A percentile compares a stretch with the other conserved stretches of the same genome.
phyloP scores from a whole-genome alignment of 2,888 invertebrate species.

The Sericinus montela region DNA sequence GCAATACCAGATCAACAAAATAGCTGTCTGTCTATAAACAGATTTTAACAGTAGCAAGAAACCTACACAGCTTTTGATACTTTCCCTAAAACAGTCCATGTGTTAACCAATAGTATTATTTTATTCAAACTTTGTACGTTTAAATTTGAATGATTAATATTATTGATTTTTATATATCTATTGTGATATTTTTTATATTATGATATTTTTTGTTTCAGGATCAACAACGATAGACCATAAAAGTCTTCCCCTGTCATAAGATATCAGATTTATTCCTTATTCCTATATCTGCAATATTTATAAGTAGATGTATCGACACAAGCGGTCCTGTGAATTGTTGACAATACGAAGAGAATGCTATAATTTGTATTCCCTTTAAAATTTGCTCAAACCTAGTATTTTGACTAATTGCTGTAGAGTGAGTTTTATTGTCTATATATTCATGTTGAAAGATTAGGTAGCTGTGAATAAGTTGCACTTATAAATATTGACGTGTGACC shows the following conservation, averaged over 20 bases:
- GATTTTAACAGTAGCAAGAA: too few relatives aligned
- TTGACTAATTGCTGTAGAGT: neutral
- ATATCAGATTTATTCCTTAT: constrained; percentile 70
- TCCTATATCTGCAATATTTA: constrained; percentile 69
- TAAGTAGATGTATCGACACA: constrained; percentile 60
- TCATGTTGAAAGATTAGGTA: neutral
- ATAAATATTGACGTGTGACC: neutral
- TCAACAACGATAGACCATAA: constrained; percentile 69
- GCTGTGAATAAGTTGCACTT: neutral
- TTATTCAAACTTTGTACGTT: too few relatives aligned
- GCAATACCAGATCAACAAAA: too few relatives aligned
- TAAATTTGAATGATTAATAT: too few relatives aligned
- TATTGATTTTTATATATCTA: too few relatives aligned
- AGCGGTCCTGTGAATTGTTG: constrained; percentile 69
- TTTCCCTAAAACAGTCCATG: too few relatives aligned
- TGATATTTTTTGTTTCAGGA: constrained; percentile 47
- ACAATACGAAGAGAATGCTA: constrained; percentile 68
- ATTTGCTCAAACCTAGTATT: constrained; percentile 61
- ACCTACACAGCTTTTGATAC: too few relatives aligned
- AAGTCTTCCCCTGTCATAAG: constrained; percentile 74
- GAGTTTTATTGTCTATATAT: constrained; percentile 3
- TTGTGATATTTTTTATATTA: too few relatives aligned
- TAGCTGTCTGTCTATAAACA: too few relatives aligned
- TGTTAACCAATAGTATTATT: too few relatives aligned
- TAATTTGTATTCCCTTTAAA: constrained; percentile 64